Evolutionary conservation across 2,113 vertebrate species (phyloP).

Genomic region (Phyllostomus hastatus): DNA sequence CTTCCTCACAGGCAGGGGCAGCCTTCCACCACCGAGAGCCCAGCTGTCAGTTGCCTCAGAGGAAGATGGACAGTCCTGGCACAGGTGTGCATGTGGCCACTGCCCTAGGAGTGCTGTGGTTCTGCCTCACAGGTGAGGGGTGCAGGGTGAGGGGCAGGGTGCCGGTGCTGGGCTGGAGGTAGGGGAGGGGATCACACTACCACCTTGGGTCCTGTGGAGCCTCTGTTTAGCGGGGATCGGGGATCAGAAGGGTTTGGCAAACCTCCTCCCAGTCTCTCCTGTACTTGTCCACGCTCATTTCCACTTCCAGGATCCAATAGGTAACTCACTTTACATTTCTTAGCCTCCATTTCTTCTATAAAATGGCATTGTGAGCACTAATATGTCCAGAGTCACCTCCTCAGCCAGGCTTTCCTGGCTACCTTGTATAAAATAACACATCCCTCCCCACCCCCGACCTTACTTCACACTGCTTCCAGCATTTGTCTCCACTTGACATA

Average conservation of each 20-base stretch:
- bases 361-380: background rate
- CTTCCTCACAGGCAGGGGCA: background rate
- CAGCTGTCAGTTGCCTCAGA: slow-evolving; percentile 12
- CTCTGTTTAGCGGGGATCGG: background rate
- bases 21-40: background rate
- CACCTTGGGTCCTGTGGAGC: background rate
- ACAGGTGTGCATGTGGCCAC: background rate
- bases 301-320: background rate
- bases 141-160: no score
- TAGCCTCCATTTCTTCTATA: background rate
- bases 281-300: background rate
- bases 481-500: background rate
- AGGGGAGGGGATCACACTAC: background rate
- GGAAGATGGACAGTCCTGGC: slow-evolving; percentile 38
- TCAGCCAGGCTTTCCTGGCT: background rate
- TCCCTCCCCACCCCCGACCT: background rate
- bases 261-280: background rate
- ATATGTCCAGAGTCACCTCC: background rate
- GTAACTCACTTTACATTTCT: background rate
- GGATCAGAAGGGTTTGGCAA: background rate
- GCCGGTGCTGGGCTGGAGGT: background rate
- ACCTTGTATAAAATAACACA: background rate
- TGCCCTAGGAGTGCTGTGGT: slow-evolving; percentile 29
- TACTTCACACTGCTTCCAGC: background rate
- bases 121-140: slow-evolving; percentile 68